Base-by-base conservation (phyloP, 2,888 invertebrate species). In the Aleiodes leptofemur region DNA sequence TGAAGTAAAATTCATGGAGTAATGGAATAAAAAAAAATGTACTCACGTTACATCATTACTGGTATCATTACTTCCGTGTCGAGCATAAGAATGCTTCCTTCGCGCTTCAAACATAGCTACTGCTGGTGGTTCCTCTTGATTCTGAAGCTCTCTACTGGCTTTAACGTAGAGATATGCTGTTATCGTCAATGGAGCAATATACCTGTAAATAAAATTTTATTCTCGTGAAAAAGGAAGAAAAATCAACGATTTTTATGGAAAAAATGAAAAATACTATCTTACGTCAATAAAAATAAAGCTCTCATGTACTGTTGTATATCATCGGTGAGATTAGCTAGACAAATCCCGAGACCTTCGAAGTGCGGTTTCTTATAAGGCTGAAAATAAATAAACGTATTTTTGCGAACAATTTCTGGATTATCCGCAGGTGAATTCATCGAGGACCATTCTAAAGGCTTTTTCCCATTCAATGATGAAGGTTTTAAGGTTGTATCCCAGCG, bases 221-320 rank as follows among this genome's bases (percentile, higher is more conserved):
- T 48, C 43, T 71, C 53, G 6, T 34, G 4, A 38, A 38, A 48
- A 43, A 7, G 11, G 11, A 48, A 59, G 4, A 57, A 16, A 14
- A 31, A 7, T 14, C 56, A 14, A n/a, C 4, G 8, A 9, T 23
- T 68, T 23, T 5, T 66, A 57, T n/a, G 4, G n/a, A 43, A 55
- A 69, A 31, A 9, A n/a, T n/a, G 16, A 69, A 83, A 92, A 93
- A 93, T 23, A 23, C 0, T 13, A n/a, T 61, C 64, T 48, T 86
- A 93, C 93, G 93, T 92, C 43, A 92, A 89, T 31, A 94, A 88
- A 83, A 94, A 94, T 23, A 93, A 90, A 50, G 93, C 92, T 78
- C 93, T 90, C 86, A 92, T 91, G 82, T 94, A 94, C 82, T 93
- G 93, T 79, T 93, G 93, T 91, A 94, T 93, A 82, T 94, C 92